Conservation (phyloP, 2,113 vertebrate genomes). For the Cyphomyrus discorhynchus region DNA sequence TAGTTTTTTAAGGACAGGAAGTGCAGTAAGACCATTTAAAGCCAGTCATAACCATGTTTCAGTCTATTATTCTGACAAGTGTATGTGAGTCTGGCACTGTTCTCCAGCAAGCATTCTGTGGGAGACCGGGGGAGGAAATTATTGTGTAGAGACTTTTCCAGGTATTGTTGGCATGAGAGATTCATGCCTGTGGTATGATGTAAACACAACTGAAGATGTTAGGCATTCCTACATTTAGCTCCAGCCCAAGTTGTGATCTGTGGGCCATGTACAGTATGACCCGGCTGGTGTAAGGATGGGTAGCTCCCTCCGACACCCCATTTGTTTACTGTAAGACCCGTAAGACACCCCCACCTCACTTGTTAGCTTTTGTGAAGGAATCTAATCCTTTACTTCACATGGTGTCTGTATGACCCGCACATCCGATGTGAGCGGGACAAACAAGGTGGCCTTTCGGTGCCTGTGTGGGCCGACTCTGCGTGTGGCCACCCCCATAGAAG, state of each 20-base stretch:
- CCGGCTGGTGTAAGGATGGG: constrained; percentile 27
- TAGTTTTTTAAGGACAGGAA: neutral
- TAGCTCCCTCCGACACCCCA: neutral
- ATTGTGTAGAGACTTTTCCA: neutral
- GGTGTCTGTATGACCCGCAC: neutral
- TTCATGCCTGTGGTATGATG: neutral
- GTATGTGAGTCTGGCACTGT: neutral
- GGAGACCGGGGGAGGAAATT: neutral
- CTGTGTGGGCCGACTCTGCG: neutral
- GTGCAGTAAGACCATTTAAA: neutral
- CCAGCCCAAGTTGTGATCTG: constrained; percentile 23
- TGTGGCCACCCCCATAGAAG: neutral
- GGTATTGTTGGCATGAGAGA: neutral
- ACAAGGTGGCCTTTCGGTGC: neutral
- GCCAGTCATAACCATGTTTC: neutral
- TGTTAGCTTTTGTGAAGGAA: neutral
- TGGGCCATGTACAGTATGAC: constrained; percentile 26
- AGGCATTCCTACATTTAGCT: constrained; percentile 24
- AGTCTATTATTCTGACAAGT: neutral
- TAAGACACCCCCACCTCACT: neutral
- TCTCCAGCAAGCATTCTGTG: neutral
- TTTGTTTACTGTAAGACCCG: constrained; percentile 12
- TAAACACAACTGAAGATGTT: neutral
- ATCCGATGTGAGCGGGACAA: neutral
- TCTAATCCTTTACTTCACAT: neutral